Conservation (phyloP, 2,888 invertebrate genomes). For the Lamproptera curius region DNA sequence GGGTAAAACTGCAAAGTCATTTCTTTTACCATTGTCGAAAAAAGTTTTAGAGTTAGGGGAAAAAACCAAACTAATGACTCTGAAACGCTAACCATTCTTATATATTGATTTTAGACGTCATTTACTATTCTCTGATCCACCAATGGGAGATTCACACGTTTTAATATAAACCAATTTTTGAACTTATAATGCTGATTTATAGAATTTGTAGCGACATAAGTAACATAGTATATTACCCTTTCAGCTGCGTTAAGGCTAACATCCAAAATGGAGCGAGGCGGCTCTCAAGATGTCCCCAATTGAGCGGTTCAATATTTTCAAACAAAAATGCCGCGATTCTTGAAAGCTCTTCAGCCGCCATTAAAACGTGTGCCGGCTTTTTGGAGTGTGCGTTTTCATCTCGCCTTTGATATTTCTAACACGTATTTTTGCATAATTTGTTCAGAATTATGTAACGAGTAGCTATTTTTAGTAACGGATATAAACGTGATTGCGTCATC, state of each 20-base stretch:
- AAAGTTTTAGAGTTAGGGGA: neutral
- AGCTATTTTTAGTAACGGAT: no score
- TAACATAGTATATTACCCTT: neutral
- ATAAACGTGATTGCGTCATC: no score
- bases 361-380: conserved; percentile 3
- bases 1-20: no score
- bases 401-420: neutral
- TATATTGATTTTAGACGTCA: no score
- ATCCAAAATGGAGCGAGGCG: neutral
- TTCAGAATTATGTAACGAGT: no score
- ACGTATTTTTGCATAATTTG: neutral
- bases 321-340: conserved; percentile 11
- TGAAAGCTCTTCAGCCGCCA: conserved; percentile 12
- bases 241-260: neutral
- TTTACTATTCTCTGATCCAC: no score
- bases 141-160: no score
- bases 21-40: no score
- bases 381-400: neutral
- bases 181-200: no score
- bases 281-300: conserved; percentile 3
- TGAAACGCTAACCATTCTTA: no score
- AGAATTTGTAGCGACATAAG: neutral
- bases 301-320: conserved; percentile 10
- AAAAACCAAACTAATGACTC: neutral
- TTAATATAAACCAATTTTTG: no score